Conservation (phyloP, 2,888 invertebrate genomes). For the Machimus atricapillus region DNA sequence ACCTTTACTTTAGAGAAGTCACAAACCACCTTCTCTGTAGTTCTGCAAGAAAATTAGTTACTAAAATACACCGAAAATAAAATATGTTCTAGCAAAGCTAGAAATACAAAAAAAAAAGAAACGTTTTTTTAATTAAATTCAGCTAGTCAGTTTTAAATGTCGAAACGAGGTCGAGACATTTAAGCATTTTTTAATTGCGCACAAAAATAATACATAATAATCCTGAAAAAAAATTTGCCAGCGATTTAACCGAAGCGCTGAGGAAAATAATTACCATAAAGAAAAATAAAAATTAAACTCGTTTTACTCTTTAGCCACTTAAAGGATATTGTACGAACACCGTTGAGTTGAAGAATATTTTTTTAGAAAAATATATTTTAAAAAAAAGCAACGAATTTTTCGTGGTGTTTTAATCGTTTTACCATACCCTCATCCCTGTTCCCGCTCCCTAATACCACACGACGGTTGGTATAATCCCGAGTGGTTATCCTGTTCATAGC, state of each 20-base stretch:
- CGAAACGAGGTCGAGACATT: not conserved
- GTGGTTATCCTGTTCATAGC: not conserved
- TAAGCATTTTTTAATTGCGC: not conserved
- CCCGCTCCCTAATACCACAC: not conserved
- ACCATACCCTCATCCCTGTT: not conserved
- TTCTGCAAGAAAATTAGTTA: not conserved
- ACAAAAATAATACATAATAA: not conserved
- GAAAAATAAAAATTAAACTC: not conserved
- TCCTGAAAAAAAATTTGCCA: not conserved
- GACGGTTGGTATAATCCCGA: not conserved
- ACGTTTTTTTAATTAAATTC: not conserved
- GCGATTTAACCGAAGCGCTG: not conserved
- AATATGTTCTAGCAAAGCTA: not conserved
- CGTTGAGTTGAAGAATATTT: constrained; percentile 15
- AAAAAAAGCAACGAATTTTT: constrained; percentile 12
- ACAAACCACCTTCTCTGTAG: not conserved
- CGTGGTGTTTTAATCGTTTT: not conserved
- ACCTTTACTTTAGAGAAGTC: not conserved
- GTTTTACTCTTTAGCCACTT: not conserved
- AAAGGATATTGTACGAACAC: constrained; percentile 11
- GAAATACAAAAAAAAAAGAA: not conserved
- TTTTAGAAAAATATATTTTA: constrained; percentile 32
- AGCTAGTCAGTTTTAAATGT: not conserved
- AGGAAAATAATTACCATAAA: not conserved
- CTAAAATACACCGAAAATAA: not conserved